These are phyloP conservation scores for Heterocephalus glaber DNA, from an alignment of 2,113 vertebrate species.

Conservation along the genomic window DNA sequence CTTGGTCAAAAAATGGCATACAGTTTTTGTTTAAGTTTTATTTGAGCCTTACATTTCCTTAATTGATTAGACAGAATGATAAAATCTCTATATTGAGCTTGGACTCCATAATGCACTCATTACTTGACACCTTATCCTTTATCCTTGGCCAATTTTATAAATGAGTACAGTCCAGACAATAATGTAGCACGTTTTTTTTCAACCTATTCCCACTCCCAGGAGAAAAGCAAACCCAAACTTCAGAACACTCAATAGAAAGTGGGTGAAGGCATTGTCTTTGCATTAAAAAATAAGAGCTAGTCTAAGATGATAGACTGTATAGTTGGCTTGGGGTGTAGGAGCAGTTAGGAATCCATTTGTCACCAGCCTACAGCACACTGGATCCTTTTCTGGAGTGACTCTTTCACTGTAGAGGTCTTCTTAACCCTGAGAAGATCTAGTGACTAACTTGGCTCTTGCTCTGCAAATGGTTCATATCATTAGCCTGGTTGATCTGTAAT, in stretches of 20 bases:
- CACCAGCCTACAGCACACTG: neutral
- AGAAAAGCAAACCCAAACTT: constrained; percentile 17
- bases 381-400: neutral
- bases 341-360: neutral
- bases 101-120: neutral
- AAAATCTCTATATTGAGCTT: neutral
- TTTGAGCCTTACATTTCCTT: neutral
- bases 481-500: neutral
- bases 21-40: neutral
- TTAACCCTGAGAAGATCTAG: neutral
- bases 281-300: neutral
- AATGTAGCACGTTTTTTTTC: neutral
- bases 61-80: neutral
- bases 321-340: neutral
- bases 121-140: neutral
- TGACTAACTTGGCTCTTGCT: neutral
- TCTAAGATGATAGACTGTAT: neutral
- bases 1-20: neutral
- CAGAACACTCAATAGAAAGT: neutral
- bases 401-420: neutral
- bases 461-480: neutral
- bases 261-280: neutral
- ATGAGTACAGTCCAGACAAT: neutral
- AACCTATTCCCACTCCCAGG: neutral
- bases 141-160: neutral